Evolutionary conservation across 2,113 vertebrate species (phyloP).

Genomic region (Ailurus styani): DNA sequence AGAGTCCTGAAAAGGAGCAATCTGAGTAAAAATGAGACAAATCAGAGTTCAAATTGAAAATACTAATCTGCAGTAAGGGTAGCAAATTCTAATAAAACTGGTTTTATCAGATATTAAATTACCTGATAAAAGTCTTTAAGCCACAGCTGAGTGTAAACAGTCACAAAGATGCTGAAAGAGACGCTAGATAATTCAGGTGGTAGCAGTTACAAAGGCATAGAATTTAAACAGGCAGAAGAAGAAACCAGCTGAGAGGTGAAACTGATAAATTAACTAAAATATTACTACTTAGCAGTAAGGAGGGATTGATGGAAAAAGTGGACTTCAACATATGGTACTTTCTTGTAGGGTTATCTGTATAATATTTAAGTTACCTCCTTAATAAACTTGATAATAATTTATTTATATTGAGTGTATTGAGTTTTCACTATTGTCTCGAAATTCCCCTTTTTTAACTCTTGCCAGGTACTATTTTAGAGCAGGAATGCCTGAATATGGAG

Average conservation of each 20-base stretch:
- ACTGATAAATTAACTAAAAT: neutral
- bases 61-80: neutral
- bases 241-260: neutral
- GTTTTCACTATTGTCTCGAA: neutral
- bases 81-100: neutral
- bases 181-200: neutral
- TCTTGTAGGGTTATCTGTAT: neutral
- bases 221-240: neutral
- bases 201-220: neutral
- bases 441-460: neutral
- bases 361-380: neutral
- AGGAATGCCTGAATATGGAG: neutral
- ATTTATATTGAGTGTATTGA: neutral
- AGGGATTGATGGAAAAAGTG: neutral
- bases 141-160: neutral
- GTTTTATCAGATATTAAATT: neutral
- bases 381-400: neutral
- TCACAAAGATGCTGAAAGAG: neutral
- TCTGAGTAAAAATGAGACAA: neutral
- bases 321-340: neutral
- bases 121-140: neutral
- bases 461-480: neutral
- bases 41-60: neutral
- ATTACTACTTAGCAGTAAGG: neutral
- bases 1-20: neutral